Conservation (phyloP, 1,140 invertebrate species). For the Maniola jurtina region DNA sequence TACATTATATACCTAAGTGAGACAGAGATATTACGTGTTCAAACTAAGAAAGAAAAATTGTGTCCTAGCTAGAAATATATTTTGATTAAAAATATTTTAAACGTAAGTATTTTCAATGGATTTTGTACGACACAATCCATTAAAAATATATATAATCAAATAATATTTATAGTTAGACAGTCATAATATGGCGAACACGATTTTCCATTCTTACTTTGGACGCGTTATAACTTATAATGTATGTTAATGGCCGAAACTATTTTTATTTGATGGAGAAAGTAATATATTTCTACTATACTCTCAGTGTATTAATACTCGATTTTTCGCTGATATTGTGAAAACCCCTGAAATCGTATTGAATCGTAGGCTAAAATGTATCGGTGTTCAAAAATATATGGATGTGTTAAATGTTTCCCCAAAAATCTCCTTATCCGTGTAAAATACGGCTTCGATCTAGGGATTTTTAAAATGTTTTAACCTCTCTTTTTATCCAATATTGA, state of each 20-base stretch:
- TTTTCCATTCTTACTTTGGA: no score
- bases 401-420: conserved; percentile 23
- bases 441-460: conserved; percentile 8
- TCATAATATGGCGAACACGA: no score
- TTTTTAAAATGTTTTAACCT: conserved; percentile 26
- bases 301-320: conserved; percentile 14
- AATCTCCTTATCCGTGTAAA: background rate
- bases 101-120: no score
- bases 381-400: conserved; percentile 28
- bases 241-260: background rate
- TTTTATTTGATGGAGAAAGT: background rate
- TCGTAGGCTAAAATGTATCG: conserved; percentile 32
- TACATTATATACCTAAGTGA: no score
- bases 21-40: no score
- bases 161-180: no score
- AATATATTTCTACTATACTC: conserved; percentile 12
- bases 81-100: no score
- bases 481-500: conserved; percentile 21
- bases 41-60: no score
- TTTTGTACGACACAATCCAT: no score
- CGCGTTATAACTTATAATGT: no score
- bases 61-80: no score
- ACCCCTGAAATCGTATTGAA: conserved; percentile 9
- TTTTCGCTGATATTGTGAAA: conserved; percentile 30
- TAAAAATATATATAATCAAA: no score